Base-by-base conservation (phyloP, 2,888 invertebrate genomes). In the Meta bourneti region DNA sequence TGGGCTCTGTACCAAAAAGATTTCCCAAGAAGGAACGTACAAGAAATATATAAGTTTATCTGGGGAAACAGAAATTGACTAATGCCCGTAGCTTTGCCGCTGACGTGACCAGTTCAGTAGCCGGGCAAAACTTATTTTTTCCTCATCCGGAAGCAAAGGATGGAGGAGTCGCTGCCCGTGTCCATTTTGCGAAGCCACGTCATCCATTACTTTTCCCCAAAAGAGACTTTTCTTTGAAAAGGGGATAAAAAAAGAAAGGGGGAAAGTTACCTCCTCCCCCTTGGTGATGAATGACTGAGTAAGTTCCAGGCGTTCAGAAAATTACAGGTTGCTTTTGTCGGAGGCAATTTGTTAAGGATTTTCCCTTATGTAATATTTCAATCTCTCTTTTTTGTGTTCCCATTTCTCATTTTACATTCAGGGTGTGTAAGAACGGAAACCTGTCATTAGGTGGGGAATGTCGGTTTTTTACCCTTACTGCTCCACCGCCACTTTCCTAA, bases 311-410 rank as follows among this genome's bases (percentile, higher is more conserved):
- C 77, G 77, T 51, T 83, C 74, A 34, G 74, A 74, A 83, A 83
- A 83, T 83, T 74, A 83, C 74, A 74, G 74, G 83, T 83, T 83
- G 83, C 83, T 34, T 83, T 54, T 83, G 83, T 83, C 83, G 74
- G 54, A 16, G 54, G 83, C 74, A 83, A 74, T 83, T 74, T 83
- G 74, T 83, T 83, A 74, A 74, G 74, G 83, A 74, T 54, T 83
- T 81, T 79, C 69, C 83, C 83, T 74, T 74, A 54, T 74, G 72
- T 54, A 83, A 74, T 83, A 83, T 83, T 83, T 83, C 83, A 83
- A 83, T 49, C 77, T 13, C n/a, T 51, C 48, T 74, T 52, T 74
- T 5, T 74, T 74, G n/a, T 54, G 48, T 11, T 71, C 11, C 7
- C 19, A 16, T 61, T 61, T 48, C 49, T 70, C 34, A n/a, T 49